These are phyloP conservation scores for Eupristina koningsbergeri DNA, from an alignment of 1,140 invertebrate species.

Conservation along the genomic window DNA sequence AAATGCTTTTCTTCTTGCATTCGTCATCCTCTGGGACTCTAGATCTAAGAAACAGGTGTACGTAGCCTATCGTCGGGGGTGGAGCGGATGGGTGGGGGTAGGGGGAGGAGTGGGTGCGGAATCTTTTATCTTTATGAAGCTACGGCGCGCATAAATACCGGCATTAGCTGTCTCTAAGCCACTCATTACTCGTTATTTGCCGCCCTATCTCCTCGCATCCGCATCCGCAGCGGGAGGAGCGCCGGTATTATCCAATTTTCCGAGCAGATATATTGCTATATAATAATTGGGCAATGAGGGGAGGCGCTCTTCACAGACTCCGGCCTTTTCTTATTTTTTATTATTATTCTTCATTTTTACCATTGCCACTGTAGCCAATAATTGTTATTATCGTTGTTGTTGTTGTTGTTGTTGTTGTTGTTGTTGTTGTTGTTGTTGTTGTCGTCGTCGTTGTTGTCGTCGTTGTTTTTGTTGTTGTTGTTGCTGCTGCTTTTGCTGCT, in stretches of 20 bases:
- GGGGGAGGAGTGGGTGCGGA: no score
- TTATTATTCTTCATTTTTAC: no score
- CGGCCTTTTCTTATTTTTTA: no score
- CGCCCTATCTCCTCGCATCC: slow-evolving; percentile 4
- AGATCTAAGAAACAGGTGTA: background rate
- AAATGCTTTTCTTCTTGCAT: no score
- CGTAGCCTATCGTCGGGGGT: background rate
- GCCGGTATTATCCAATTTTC: slow-evolving; percentile 66
- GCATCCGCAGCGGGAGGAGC: slow-evolving; percentile 5
- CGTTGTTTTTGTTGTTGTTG: background rate
- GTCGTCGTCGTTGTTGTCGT: background rate
- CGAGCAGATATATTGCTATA: slow-evolving; percentile 64
- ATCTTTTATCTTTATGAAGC: slow-evolving; percentile 1
- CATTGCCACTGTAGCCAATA: slow-evolving; percentile 30
- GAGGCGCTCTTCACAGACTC: slow-evolving; percentile 48
- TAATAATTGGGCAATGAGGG: slow-evolving; percentile 68
- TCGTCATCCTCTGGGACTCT: background rate
- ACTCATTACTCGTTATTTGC: slow-evolving; percentile 50
- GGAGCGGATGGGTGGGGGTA: background rate
- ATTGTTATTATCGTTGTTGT: slow-evolving; percentile 31
- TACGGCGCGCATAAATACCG: slow-evolving; percentile 42
- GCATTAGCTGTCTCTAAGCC: slow-evolving; percentile 45
- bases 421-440: background rate
- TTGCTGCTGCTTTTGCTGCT: no score
- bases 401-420: background rate